Base-by-base conservation (phyloP, 2,888 invertebrate genomes). In the Standfussiana lucernea region DNA sequence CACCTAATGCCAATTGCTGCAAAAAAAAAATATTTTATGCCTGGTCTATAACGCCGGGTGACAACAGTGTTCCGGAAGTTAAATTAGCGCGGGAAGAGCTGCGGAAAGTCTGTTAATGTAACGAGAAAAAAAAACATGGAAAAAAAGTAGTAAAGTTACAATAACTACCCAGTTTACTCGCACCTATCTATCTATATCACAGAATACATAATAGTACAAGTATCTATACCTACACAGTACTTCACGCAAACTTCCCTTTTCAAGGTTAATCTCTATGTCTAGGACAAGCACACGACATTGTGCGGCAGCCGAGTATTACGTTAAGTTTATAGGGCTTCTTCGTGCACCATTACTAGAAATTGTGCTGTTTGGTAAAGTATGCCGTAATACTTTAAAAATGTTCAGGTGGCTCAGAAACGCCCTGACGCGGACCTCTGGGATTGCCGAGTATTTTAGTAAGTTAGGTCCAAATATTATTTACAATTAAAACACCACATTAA, bases 241-340 rank as follows among this genome's bases (percentile, higher is more conserved):
- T 73, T 82, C 75, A 71, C 89, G 88, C 83, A 87, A 88, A 84
- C 79, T 87, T 79, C 88, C 83, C 76, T 80, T 88, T 89, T 89
- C 93, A 93, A 93, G 92, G 93, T 93, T 94, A 94, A 93, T 92
- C 92, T 90, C 83, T 87, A 84, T 90, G 94, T 93, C 94, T 94
- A 94, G 94, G 93, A 91, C 94, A 92, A 90, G 86, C 91, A 90
- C 92, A 91, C 91, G 93, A 94, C 93, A 93, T 94, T 93, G 93
- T 85, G 86, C 86, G 84, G 85, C 87, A 85, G 86, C 81, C 70
- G 80, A 82, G 89, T 85, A 89, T 90, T 91, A 91, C 86, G 85
- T 83, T 83, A 79, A 78, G 50, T 77, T 80, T 81, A 59, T 92
- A 91, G 8, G 94, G 93, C 89, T 94, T 94, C 93, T 45, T 80